Evolutionary conservation across 1,140 invertebrate species (phyloP).

Genomic region (Drosophila obscura): DNA sequence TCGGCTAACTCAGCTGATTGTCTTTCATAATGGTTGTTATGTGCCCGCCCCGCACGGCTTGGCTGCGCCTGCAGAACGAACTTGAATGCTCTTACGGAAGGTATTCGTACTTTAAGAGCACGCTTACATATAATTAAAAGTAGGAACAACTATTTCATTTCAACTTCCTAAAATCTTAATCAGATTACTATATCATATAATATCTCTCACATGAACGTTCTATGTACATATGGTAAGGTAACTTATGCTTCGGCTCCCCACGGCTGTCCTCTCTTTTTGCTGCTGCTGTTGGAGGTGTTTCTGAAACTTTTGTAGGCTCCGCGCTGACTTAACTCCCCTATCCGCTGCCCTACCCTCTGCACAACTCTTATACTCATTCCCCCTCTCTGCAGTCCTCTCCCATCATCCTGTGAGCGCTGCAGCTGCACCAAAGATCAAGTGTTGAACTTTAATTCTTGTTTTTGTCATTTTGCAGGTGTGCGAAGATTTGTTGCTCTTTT

Average conservation of each 20-base stretch:
- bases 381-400: background rate
- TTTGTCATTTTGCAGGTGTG: constrained; percentile 71
- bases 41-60: constrained; percentile 16
- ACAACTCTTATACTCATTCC: background rate
- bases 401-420: constrained; percentile 31
- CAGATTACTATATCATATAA: too few species aligned
- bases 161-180: too few species aligned
- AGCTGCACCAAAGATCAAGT: constrained; percentile 78
- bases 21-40: constrained; percentile 75
- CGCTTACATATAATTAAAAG: too few species aligned
- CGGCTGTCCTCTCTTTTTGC: background rate
- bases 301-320: constrained; percentile 20
- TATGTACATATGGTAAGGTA: background rate
- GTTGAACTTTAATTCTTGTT: constrained; percentile 57
- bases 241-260: background rate
- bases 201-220: constrained; percentile 1
- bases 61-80: background rate
- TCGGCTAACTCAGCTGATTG: constrained; percentile 68
- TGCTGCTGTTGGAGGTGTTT: constrained; percentile 29
- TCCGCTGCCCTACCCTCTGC: background rate
- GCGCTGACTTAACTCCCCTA: constrained; percentile 41
- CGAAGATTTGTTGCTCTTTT: constrained; percentile 60
- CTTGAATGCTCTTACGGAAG: too few species aligned
- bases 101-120: too few species aligned
- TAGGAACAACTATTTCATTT: too few species aligned